Evolutionary conservation across 2,888 invertebrate species (phyloP).

Genomic region (Nesidiocoris tenuis): DNA sequence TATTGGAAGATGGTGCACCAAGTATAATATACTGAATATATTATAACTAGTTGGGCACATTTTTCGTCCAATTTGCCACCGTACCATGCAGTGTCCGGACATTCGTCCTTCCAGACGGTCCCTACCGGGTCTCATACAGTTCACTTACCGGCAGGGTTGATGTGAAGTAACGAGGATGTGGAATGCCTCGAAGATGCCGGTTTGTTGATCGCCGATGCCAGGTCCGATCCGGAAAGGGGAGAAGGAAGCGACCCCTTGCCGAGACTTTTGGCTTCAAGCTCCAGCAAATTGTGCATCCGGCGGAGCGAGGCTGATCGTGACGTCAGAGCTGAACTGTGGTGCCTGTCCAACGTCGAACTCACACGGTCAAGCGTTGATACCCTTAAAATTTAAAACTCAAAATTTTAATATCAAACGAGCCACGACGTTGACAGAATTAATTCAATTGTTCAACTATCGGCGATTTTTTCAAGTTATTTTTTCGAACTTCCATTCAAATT

Average conservation of each 20-base stretch:
- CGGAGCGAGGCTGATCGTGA: conserved; percentile 71
- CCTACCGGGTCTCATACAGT: too few species aligned
- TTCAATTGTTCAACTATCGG: too few species aligned
- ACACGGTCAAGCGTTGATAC: conserved; percentile 43
- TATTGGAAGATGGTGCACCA: too few species aligned
- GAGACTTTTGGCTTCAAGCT: conserved; percentile 60
- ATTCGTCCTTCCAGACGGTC: too few species aligned
- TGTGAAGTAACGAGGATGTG: conserved; percentile 64
- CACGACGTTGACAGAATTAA: too few species aligned
- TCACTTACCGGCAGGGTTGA: conserved; percentile 78
- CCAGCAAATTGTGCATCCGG: conserved; percentile 77
- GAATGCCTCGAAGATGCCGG: conserved; percentile 25
- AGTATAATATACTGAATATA: too few species aligned
- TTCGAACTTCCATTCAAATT: too few species aligned
- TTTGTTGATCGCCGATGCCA: conserved; percentile 23
- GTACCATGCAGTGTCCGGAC: too few species aligned
- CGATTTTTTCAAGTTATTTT: too few species aligned
- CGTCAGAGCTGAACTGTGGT: conserved; percentile 48
- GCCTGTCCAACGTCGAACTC: conserved; percentile 41
- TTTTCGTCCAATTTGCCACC: too few species aligned
- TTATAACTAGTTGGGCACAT: too few species aligned
- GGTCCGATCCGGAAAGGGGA: conserved; percentile 30
- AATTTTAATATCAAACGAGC: not conserved
- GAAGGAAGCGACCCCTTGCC: conserved; percentile 49
- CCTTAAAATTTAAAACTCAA: conserved; percentile 6